Base-by-base conservation (phyloP, 2,797 vertebrate genomes). In the Molossus molossus region DNA sequence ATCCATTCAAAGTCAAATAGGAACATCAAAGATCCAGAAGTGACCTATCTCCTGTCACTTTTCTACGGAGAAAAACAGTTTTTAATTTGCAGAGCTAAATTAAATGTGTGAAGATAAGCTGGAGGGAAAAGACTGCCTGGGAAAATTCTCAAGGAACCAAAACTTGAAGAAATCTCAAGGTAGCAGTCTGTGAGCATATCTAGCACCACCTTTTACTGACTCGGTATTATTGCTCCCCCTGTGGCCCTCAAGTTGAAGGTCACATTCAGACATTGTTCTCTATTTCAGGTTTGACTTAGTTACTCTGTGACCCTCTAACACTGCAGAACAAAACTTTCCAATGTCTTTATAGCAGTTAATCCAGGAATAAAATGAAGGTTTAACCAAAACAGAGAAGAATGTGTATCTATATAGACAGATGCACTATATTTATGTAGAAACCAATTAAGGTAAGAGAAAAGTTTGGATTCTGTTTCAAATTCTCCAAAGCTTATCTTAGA, bases 231-330 rank as follows among this genome's bases (percentile, higher is more conserved):
- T 0, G 0, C 65, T 77, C 29, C 55, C 85, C 18, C 11, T 45
- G 17, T 83, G 94, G 75, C 37, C 60, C 62, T 96, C 55, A 87
- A 69, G 83, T n/a, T 87, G 79, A 97, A 96, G 72, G 85, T 86
- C 96, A 94, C 23, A n/a, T 92, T 95, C 80, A 94, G 40, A 37
- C 27, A 62, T 87, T 91, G 81, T 95, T 96, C 82, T 87, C 75
- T 96, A 77, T 94, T 96, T 97, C 64, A 76, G 53, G 50, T 82
- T 65, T 79, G 82, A 95, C 75, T 91, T 80, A 87, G 92, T 95
- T 79, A 95, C 4, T 70, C 62, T 70, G 64, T 95, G 92, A 90
- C 92, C 87, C 93, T 95, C 80, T 85, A 77, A 91, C 64, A 89
- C 27, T 58, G 57, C 58, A 83, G 73, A 97, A 73, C 27, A 92